Evolutionary conservation across 2,113 vertebrate species (phyloP), one percentile per base, ranked within the genome.

Genomic region (Siniperca chuatsi): DNA sequence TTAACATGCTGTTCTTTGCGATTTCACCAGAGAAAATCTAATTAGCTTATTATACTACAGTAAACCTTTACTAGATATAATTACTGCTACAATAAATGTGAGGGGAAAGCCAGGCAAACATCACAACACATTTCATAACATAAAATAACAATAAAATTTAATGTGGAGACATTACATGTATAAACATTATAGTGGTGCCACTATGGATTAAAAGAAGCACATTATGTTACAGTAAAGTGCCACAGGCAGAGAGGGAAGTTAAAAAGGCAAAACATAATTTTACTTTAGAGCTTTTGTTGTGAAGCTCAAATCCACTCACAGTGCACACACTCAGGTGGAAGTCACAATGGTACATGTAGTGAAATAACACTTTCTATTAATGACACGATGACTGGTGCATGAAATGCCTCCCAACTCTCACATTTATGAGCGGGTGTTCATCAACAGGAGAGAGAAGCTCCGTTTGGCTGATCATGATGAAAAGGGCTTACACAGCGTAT

Each of bases 401-500:
- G 78, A 81, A 83, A 88, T 70, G 54, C 46, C 44, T 74, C 79
- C 48, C 57, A 54, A 57, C 15, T 57, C 60, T 74, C 74, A 58
- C 62, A 78, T 81, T 71, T 65, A 44, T 35, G 37, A 50, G 75
- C 71, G 15, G 73, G 25, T 60, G 78, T 77, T 78, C 67, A 77
- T 75, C 76, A 86, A n/a, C 66, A 67, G 65, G 20, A 79, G 29
- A 46, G 48, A 70, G 25, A 55, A 9, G 74, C 73, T 90, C 50
- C 71, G 75, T 84, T 82, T 87, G 83, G 85, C 79, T 67, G 80
- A 79, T 82, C 64, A 76, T 46, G 75, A 64, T 78, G 83, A 86
- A 91, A 93, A 90, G 37, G 85, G 86, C 87, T 94, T 89, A 92
- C 88, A 86, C 88, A 87, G 79, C 82, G 69, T 71, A 88, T 93